Evolutionary conservation across 1,140 invertebrate genomes (phyloP).

Genomic region (Atta colombica): DNA sequence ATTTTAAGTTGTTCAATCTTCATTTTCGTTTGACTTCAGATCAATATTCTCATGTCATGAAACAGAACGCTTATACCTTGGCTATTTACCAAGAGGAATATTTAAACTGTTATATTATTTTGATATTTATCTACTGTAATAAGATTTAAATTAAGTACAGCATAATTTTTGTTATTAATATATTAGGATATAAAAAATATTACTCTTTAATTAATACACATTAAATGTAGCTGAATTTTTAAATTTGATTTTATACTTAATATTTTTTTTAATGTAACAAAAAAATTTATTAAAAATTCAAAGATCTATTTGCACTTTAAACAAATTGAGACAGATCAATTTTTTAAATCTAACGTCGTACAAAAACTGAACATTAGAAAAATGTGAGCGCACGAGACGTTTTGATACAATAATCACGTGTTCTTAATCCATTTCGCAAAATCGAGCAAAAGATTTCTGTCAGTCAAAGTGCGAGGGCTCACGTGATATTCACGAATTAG

Average conservation of each 20-base stretch:
- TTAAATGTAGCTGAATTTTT: neutral
- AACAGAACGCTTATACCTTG: conserved; percentile 8
- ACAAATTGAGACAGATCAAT: neutral
- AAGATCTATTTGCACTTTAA: neutral
- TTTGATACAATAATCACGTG: conserved; percentile 52
- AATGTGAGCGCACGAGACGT: neutral
- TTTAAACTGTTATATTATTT: conserved; percentile 6
- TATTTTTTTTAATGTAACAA: neutral
- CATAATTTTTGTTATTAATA: neutral
- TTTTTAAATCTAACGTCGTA: neutral
- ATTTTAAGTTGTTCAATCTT: conserved; percentile 36
- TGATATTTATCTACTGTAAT: neutral
- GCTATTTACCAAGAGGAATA: conserved; percentile 15
- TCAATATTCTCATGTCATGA: conserved; percentile 34
- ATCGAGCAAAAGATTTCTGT: conserved; percentile 46
- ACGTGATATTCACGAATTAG: conserved; percentile 81
- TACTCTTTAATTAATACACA: neutral
- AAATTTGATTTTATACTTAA: conserved; percentile 6
- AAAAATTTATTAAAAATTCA: neutral
- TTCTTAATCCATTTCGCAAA: conserved; percentile 73
- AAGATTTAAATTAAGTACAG: neutral
- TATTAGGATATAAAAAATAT: neutral
- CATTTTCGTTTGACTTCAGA: neutral
- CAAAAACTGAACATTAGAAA: conserved; percentile 9
- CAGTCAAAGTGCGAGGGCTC: conserved; percentile 42